Conservation (phyloP, 2,797 vertebrate species). For the Karalla daura region DNA sequence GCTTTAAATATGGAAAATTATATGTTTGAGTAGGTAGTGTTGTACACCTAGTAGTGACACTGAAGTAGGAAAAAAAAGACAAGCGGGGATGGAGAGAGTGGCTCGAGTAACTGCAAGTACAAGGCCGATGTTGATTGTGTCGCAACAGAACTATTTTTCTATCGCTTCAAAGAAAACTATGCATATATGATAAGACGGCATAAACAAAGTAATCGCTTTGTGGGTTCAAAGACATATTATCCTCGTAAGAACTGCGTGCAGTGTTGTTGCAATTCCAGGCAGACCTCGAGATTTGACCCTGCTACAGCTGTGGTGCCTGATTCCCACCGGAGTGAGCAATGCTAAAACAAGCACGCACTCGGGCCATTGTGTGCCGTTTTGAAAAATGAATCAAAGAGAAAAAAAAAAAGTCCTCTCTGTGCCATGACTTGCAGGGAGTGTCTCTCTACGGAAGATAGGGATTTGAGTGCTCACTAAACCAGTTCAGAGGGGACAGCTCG, state of each 20-base stretch:
- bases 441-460: slow-evolving; percentile 57
- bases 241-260: slow-evolving; percentile 19
- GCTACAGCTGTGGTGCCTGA: slow-evolving; percentile 20
- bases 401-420: slow-evolving; percentile 29
- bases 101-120: too few species aligned
- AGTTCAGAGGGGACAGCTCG: slow-evolving; percentile 72
- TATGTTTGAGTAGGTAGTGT: too few species aligned
- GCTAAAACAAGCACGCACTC: slow-evolving; percentile 33
- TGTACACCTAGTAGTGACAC: too few species aligned
- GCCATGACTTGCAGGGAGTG: slow-evolving; percentile 59
- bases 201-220: slow-evolving; percentile 6
- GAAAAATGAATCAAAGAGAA: neutral
- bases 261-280: neutral
- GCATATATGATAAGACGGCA: neutral
- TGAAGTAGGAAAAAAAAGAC: too few species aligned
- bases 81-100: too few species aligned
- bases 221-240: slow-evolving; percentile 22
- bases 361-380: slow-evolving; percentile 47
- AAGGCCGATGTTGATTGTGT: too few species aligned
- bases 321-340: slow-evolving; percentile 16
- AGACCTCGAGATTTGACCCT: slow-evolving; percentile 18
- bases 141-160: too few species aligned
- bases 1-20: neutral
- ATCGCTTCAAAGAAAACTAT: slow-evolving; percentile 7
- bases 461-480: slow-evolving; percentile 63